phyloP scores from a whole-genome alignment of 2,797 vertebrate species.

The Pachyuromys duprasi region DNA sequence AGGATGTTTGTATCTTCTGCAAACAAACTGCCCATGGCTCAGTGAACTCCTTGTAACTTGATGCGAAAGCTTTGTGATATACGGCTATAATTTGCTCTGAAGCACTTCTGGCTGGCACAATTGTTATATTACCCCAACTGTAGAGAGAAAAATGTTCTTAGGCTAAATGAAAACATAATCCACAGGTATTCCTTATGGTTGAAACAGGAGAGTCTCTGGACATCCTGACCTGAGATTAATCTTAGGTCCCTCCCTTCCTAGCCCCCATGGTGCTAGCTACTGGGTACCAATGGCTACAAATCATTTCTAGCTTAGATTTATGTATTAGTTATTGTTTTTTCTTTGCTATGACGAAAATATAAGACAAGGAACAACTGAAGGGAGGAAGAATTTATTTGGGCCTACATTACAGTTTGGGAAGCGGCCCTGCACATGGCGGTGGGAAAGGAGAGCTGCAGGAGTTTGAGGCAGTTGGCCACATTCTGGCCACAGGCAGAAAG shows the following conservation, averaged over 20 bases:
- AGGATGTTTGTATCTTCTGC: conserved; percentile 77
- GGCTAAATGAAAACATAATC: conserved; percentile 51
- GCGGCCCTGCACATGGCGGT: no score
- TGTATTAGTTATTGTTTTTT: not conserved
- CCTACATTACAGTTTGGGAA: not conserved
- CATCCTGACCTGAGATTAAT: not conserved
- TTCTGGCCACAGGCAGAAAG: not conserved
- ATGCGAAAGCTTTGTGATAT: conserved; percentile 79
- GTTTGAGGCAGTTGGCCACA: not conserved
- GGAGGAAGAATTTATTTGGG: not conserved
- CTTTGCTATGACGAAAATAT: not conserved
- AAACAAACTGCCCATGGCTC: conserved; percentile 53
- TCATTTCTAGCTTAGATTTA: not conserved
- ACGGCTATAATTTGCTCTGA: conserved; percentile 73
- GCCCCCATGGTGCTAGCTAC: not conserved
- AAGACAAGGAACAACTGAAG: not conserved
- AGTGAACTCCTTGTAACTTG: conserved; percentile 80
- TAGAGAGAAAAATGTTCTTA: conserved; percentile 46
- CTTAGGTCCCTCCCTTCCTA: not conserved
- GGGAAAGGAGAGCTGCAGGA: no score
- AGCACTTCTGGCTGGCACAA: conserved; percentile 73
- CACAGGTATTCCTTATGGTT: not conserved
- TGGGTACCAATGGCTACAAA: not conserved
- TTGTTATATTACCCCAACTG: conserved; percentile 63
- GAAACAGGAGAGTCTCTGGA: not conserved